Conservation (phyloP, 1,140 invertebrate species). For the Pseudobourletiella spinata region DNA sequence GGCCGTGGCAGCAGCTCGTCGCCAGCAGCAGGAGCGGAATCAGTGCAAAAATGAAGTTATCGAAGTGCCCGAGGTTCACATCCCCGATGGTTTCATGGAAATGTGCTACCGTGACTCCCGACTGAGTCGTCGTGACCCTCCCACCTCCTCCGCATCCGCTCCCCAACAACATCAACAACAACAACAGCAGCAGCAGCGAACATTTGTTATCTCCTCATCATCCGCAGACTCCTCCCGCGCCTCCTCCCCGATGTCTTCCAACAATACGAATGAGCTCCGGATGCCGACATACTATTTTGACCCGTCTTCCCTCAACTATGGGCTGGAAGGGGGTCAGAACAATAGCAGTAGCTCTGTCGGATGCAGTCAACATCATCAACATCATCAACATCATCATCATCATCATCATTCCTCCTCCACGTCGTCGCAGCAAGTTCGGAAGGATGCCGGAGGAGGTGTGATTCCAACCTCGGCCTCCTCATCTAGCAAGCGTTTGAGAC, state of each 20-base stretch:
- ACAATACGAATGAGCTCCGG: background rate
- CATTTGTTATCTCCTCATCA: background rate
- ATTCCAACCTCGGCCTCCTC: background rate
- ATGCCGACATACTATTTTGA: background rate
- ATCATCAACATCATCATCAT: too few species aligned
- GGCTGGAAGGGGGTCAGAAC: too few species aligned
- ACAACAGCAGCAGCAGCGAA: background rate
- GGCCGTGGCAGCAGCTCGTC: background rate
- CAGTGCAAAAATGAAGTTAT: constrained; percentile 1
- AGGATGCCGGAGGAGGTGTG: background rate
- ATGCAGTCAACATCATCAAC: too few species aligned
- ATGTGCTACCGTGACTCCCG: too few species aligned
- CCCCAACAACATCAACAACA: too few species aligned
- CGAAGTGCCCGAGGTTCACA: background rate
- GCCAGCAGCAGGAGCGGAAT: background rate
- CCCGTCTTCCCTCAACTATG: background rate
- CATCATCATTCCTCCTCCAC: too few species aligned
- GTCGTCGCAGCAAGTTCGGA: background rate
- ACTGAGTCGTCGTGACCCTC: too few species aligned
- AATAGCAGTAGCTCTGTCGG: too few species aligned
- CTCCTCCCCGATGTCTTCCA: background rate
- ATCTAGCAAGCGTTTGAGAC: background rate
- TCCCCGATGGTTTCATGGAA: background rate
- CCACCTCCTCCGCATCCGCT: too few species aligned
- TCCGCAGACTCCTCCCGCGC: background rate